A percentile compares a stretch with the other conserved stretches of the same genome.
Conservation (phyloP, 1,140 invertebrate species). For the Capitella teleta region DNA sequence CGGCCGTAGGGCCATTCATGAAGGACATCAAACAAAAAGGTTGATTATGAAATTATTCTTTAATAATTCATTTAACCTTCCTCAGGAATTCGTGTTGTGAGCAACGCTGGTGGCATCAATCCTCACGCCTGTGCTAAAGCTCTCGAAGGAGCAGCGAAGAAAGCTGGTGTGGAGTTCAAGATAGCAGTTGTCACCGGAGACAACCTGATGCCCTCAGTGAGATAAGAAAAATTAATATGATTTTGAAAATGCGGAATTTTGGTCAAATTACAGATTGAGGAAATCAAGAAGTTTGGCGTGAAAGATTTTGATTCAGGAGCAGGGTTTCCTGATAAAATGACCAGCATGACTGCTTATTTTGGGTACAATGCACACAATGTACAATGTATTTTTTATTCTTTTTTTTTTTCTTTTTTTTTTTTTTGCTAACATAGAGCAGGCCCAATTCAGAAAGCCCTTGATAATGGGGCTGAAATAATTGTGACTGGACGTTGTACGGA, state of each 20-base stretch:
- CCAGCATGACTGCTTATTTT: constrained; percentile 47
- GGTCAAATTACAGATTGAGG: constrained; percentile 19
- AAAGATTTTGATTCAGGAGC: constrained; percentile 34
- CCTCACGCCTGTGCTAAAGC: constrained; percentile 43
- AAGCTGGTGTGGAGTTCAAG: constrained; percentile 37
- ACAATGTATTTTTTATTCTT: neutral
- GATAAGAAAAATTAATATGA: neutral
- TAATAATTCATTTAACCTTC: constrained; percentile 4
- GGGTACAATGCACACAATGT: constrained; percentile 31
- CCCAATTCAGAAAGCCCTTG: constrained; percentile 43
- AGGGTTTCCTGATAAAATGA: constrained; percentile 32
- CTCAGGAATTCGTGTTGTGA: constrained; percentile 44
- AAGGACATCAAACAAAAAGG: constrained; percentile 45
- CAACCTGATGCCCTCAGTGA: constrained; percentile 33
- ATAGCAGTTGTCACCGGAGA: constrained; percentile 45
- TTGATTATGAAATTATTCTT: constrained; percentile 15
- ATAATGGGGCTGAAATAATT: constrained; percentile 47
- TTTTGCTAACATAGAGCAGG: constrained; percentile 44
- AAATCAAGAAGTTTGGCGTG: constrained; percentile 18
- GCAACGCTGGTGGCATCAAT: constrained; percentile 50
- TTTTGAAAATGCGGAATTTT: no score
- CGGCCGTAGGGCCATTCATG: constrained; percentile 42
- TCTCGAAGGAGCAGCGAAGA: constrained; percentile 34
- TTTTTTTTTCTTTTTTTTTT: neutral
- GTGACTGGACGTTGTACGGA: constrained; percentile 48